phyloP scores from a whole-genome alignment of 2,888 invertebrate genomes.

The Perizoma flavofasciatum region DNA sequence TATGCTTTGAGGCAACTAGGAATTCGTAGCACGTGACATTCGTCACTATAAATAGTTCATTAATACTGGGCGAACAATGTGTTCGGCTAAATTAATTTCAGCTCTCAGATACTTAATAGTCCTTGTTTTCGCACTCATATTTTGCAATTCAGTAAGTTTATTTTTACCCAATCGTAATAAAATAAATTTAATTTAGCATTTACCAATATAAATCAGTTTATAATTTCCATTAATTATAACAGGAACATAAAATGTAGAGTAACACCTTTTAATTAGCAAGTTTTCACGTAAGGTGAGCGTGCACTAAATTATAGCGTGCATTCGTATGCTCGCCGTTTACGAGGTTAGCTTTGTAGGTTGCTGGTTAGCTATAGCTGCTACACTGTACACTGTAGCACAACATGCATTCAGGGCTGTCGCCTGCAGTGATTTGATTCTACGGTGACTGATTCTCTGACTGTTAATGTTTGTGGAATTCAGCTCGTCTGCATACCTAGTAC shows the following conservation, averaged over 20 bases:
- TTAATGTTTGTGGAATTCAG: too few relatives aligned
- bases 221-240: conserved; percentile 13
- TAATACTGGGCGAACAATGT: too few relatives aligned
- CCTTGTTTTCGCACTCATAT: too few relatives aligned
- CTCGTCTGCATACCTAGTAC: too few relatives aligned
- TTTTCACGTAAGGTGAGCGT: conserved; percentile 35
- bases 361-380: conserved; percentile 2
- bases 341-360: conserved; percentile 29
- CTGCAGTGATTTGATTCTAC: not conserved
- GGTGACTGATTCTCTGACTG: not conserved
- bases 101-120: too few relatives aligned
- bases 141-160: too few relatives aligned
- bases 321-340: conserved; percentile 33
- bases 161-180: not conserved
- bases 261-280: conserved; percentile 36
- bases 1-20: too few relatives aligned
- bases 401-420: conserved; percentile 30
- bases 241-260: conserved; percentile 23
- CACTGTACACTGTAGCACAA: not conserved
- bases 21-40: too few relatives aligned
- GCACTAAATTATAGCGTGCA: conserved; percentile 38
- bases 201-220: conserved; percentile 5
- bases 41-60: too few relatives aligned
- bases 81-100: too few relatives aligned
- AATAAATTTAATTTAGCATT: too few relatives aligned